Evolutionary conservation across 2,113 vertebrate species (phyloP).

Genomic region (Pleuronectes platessa): DNA sequence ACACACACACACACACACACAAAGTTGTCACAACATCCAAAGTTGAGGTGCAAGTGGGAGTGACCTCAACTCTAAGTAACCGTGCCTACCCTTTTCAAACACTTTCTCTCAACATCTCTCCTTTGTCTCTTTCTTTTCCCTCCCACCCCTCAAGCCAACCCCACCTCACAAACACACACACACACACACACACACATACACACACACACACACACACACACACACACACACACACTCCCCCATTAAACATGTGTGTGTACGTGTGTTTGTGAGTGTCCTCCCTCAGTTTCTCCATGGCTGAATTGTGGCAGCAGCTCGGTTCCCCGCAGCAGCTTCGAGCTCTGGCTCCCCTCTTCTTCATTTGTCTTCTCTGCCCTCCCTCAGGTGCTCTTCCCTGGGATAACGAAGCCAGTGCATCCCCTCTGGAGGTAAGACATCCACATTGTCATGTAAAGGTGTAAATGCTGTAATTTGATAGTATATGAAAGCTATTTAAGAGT

Average conservation of each 20-base stretch:
- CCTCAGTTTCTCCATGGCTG: slow-evolving; percentile 73
- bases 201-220: slow-evolving; percentile 32
- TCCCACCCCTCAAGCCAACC: slow-evolving; percentile 58
- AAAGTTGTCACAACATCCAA: slow-evolving; percentile 25
- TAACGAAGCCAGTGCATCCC: slow-evolving; percentile 5
- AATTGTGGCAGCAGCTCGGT: slow-evolving; percentile 62
- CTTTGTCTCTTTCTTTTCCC: slow-evolving; percentile 19
- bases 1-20: slow-evolving; percentile 5
- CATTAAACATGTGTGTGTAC: slow-evolving; percentile 37
- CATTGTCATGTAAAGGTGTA: background rate
- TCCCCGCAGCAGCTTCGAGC: slow-evolving; percentile 45
- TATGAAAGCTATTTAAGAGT: background rate
- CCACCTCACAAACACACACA: slow-evolving; percentile 49
- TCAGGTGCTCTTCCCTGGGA: slow-evolving; percentile 50
- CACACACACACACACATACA: slow-evolving; percentile 32
- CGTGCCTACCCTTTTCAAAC: slow-evolving; percentile 3
- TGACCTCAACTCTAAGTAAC: slow-evolving; percentile 24
- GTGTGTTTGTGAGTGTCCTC: slow-evolving; percentile 25
- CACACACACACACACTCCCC: slow-evolving; percentile 36
- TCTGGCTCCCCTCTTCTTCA: slow-evolving; percentile 51
- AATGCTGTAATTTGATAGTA: background rate
- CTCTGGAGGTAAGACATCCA: slow-evolving; percentile 61
- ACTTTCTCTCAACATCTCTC: slow-evolving; percentile 31
- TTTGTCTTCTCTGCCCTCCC: slow-evolving; percentile 44
- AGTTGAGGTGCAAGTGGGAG: slow-evolving; percentile 26